Conservation (phyloP, 2,797 vertebrate genomes). For the Myotis planiceps region DNA sequence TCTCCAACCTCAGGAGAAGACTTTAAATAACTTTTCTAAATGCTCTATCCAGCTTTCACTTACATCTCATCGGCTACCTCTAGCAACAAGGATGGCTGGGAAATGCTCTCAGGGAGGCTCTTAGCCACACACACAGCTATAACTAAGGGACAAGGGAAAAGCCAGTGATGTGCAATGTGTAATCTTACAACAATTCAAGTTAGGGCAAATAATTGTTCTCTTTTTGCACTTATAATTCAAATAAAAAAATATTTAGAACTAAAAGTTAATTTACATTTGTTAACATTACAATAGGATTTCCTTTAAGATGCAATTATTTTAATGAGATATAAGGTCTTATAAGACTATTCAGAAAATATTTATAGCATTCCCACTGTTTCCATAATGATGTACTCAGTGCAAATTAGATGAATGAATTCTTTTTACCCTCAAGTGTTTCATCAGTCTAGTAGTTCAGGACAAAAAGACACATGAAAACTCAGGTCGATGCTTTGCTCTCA, state of each 20-base stretch:
- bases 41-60: neutral
- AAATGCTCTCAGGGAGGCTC: neutral
- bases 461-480: neutral
- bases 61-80: neutral
- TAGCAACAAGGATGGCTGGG: neutral
- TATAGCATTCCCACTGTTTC: neutral
- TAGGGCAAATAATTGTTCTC: neutral
- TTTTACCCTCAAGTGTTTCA: neutral
- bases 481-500: neutral
- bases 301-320: slow-evolving; percentile 9
- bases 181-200: neutral
- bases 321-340: neutral
- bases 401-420: neutral
- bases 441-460: neutral
- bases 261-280: neutral
- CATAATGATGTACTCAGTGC: neutral
- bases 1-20: neutral
- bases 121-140: neutral
- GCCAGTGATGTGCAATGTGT: neutral
- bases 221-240: neutral
- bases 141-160: neutral
- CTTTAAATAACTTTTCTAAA: neutral
- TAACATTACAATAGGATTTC: neutral
- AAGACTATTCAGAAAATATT: neutral
- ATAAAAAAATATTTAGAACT: slow-evolving; percentile 21